A percentile compares a stretch with the other conserved stretches of the same genome.
Evolutionary conservation across 2,113 vertebrate genomes (phyloP).

Genomic region (Gasterosteus aculeatus): DNA sequence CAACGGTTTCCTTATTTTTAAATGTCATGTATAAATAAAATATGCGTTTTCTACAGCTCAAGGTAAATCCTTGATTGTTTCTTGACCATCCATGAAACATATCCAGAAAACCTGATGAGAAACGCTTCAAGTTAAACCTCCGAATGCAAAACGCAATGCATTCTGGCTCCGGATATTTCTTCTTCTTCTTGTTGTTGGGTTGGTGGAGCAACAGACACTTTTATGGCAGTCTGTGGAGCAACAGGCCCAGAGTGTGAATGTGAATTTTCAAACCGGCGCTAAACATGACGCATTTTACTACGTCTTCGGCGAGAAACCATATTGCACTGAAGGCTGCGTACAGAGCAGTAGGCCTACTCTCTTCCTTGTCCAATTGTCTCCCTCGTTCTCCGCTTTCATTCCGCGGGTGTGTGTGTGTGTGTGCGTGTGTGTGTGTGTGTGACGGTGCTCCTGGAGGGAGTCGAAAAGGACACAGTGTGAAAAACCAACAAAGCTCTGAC

Average conservation of each 20-base stretch:
- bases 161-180: conserved; percentile 39
- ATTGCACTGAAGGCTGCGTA: conserved; percentile 27
- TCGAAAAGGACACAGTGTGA: conserved; percentile 71
- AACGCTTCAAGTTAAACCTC: not conserved
- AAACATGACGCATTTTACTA: conserved; percentile 53
- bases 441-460: conserved; percentile 57
- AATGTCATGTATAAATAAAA: not conserved
- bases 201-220: conserved; percentile 42
- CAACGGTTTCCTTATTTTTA: not conserved
- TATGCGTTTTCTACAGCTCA: not conserved
- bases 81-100: not conserved
- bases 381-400: conserved; percentile 13
- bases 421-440: not conserved
- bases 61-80: not conserved
- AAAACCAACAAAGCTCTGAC: conserved; percentile 69
- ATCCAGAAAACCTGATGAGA: not conserved
- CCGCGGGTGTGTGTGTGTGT: conserved; percentile 13
- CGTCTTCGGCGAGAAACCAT: conserved; percentile 43
- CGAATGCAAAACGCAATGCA: not conserved
- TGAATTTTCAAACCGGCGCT: conserved; percentile 48
- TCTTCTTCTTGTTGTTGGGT: conserved; percentile 55
- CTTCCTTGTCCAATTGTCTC: conserved; percentile 19
- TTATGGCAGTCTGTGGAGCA: conserved; percentile 35
- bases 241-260: conserved; percentile 31
- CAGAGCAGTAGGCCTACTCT: conserved; percentile 6